Conservation (phyloP, 2,797 vertebrate species). For the Pipistrellus nathusii region DNA sequence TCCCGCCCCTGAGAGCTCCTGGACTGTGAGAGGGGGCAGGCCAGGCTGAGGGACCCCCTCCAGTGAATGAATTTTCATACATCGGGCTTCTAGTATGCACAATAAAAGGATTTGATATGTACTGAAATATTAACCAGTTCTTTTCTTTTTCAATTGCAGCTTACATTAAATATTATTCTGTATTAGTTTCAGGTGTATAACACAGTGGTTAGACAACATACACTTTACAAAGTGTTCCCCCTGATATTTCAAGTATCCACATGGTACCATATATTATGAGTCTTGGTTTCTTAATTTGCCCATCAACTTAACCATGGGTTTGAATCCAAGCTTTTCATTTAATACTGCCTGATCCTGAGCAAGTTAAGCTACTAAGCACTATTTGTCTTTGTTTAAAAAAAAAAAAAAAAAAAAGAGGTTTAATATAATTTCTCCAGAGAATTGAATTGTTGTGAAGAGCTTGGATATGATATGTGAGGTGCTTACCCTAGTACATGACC, state of each 20-base stretch:
- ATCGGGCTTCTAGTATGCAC: neutral
- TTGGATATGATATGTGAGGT: neutral
- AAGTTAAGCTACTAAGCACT: constrained; percentile 36
- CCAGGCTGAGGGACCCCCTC: too few relatives aligned
- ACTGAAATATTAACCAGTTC: neutral
- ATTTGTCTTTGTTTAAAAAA: neutral
- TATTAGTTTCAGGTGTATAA: neutral
- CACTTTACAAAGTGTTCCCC: neutral
- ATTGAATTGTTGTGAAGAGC: neutral
- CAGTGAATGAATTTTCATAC: too few relatives aligned
- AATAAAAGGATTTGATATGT: constrained; percentile 42
- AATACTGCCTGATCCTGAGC: neutral
- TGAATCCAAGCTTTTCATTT: neutral
- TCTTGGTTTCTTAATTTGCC: constrained; percentile 8
- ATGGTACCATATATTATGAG: neutral
- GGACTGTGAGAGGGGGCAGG: too few relatives aligned
- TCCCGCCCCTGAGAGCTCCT: too few relatives aligned
- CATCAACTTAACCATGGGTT: neutral
- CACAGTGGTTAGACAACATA: neutral
- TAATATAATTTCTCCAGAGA: neutral
- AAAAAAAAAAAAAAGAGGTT: neutral
- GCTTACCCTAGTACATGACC: neutral
- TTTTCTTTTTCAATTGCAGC: neutral
- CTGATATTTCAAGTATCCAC: neutral
- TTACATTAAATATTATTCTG: neutral